A percentile compares a stretch with the other conserved stretches of the same genome.
phyloP scores from a whole-genome alignment of 2,888 invertebrate genomes.

The Silvanus unidentatus region DNA sequence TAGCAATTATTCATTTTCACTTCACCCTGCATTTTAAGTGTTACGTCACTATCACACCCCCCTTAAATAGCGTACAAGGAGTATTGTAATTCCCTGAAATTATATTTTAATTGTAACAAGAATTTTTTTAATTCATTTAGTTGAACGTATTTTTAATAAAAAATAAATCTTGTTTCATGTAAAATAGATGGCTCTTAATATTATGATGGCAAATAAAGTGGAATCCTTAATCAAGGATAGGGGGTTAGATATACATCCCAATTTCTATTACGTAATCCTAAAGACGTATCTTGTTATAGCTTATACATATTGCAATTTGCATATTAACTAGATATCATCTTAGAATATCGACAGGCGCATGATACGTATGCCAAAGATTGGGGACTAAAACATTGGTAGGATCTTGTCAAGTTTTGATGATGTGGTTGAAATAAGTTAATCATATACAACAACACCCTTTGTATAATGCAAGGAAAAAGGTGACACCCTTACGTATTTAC shows the following conservation, averaged over 20 bases:
- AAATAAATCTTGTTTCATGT: too few relatives aligned
- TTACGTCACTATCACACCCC: too few relatives aligned
- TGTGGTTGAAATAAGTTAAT: constrained; percentile 31
- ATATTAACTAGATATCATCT: constrained; percentile 46
- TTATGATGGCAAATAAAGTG: too few relatives aligned
- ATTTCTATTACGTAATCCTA: constrained; percentile 29
- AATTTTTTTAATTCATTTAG: too few relatives aligned
- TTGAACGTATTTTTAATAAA: too few relatives aligned
- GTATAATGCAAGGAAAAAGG: constrained; percentile 24
- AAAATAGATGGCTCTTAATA: too few relatives aligned
- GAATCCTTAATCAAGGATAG: neutral
- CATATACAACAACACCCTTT: constrained; percentile 28
- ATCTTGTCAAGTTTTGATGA: constrained; percentile 29
- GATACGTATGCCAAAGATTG: constrained; percentile 17
- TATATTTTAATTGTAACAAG: too few relatives aligned
- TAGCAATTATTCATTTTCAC: constrained; percentile 40
- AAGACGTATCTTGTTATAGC: constrained; percentile 32
- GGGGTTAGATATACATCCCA: neutral
- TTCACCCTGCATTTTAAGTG: neutral
- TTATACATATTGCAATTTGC: constrained; percentile 45
- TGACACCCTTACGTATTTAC: too few relatives aligned
- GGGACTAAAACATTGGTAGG: constrained; percentile 12
- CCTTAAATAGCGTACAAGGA: too few relatives aligned
- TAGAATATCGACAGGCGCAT: constrained; percentile 44
- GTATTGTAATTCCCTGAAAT: too few relatives aligned